Evolutionary conservation across 2,113 vertebrate genomes (phyloP), one percentile per base, ranked within the genome.

Genomic region (Emydocephalus ijimae): DNA sequence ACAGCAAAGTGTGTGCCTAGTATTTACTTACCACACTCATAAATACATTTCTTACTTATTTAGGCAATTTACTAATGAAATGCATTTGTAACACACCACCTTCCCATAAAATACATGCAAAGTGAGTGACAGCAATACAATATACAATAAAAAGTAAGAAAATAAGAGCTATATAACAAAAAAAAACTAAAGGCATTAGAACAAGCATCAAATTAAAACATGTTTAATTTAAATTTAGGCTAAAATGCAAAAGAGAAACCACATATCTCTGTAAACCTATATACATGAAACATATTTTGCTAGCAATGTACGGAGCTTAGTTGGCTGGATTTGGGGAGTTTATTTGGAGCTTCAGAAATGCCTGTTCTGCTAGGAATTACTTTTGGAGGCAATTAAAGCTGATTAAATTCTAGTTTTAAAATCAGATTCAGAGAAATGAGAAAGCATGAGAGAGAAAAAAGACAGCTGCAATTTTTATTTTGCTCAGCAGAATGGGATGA

Each of bases 1-100:
- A 94, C 87, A 95, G 92, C 48, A 50, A 95, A 48, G 96, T 12
- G 94, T 95, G 96, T 96, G 95, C 92, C 96, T 96, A n/a, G 92
- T 96, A 96, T 96, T 97, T 94, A 93, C 92, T 93, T 95, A 89
- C 74, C 92, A 91, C 92, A 64, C 81, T 89, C 85, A 95, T 61
- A 94, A 59, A 55, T 45, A 55, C 94, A 89, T 95, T 61, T 87
- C 34, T 26, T 0, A 0, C 39, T 95, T 94, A 93, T 43, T 81
- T 81, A 81, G 34, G 15, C 3, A 39, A 39, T 81, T 81, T 81
- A 81, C 69, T 74, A 74, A 74, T 34, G 69, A 39, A 89, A 21
- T 88, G 39, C 12, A 54, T 39, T 85, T 56, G 39, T 20, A 91
- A 86, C 85, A 39, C 26, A 39, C 59, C 24, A 50, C 89, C 89